Percentiles rank a stretch among this genome's conserved stretches.
These are phyloP conservation scores for Drosophila mayaguana DNA, from an alignment of 2,888 invertebrate species.

Conservation along the genomic window DNA sequence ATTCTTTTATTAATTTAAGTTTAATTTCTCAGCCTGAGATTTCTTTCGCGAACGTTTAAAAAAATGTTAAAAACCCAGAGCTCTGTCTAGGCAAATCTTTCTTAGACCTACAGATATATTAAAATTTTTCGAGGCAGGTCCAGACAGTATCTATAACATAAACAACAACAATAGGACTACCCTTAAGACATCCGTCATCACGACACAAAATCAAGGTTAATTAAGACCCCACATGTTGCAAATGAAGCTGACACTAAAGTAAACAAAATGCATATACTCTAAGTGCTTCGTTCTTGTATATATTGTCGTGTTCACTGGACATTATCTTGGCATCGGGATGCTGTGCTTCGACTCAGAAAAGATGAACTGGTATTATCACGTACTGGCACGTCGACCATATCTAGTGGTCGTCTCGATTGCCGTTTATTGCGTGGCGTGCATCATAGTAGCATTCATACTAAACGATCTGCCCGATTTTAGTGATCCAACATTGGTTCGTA, in stretches of 20 bases:
- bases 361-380: conserved; percentile 88
- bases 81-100: not conserved
- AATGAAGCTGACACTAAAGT: conserved; percentile 8
- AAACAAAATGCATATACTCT: conserved; percentile 37
- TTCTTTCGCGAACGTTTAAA: conserved; percentile 30
- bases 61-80: conserved; percentile 30
- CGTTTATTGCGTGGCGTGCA: conserved; percentile 88
- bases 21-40: conserved; percentile 40
- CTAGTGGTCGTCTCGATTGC: conserved; percentile 88
- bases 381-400: conserved; percentile 89
- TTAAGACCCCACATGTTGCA: conserved; percentile 30
- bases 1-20: conserved; percentile 53
- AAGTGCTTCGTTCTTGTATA: conserved; percentile 10
- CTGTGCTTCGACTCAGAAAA: conserved; percentile 74
- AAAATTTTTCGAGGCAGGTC: conserved; percentile 10
- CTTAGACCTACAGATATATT: conserved; percentile 11
- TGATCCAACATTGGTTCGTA: conserved; percentile 91
- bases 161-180: conserved; percentile 66
- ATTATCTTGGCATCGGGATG: conserved; percentile 44
- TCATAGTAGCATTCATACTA: conserved; percentile 88
- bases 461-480: conserved; percentile 92
- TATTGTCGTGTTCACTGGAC: conserved; percentile 8
- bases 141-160: conserved; percentile 70
- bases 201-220: conserved; percentile 55
- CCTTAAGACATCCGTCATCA: conserved; percentile 39